Percentiles rank a stretch among this genome's conserved stretches.
Conservation (phyloP, 2,797 vertebrate genomes). For the Epinephelus coioides region DNA sequence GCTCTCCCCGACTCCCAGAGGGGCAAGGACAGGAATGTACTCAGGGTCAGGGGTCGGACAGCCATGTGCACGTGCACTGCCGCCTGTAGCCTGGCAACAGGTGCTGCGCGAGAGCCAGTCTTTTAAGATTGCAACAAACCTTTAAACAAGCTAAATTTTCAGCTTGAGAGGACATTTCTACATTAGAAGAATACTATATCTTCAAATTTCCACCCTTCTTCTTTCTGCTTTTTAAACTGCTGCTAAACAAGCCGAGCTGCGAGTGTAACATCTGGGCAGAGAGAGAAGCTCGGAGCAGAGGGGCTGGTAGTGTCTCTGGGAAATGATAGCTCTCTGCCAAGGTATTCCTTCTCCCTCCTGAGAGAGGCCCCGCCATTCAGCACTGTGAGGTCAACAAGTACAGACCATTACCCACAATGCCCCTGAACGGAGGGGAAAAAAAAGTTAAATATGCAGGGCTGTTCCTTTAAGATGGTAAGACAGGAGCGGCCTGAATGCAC, state of each 20-base stretch:
- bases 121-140: constrained; percentile 33
- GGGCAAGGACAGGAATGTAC: constrained; percentile 72
- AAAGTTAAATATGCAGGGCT: constrained; percentile 80
- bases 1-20: constrained; percentile 67
- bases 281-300: constrained; percentile 49
- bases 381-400: constrained; percentile 86
- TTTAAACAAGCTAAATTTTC: constrained; percentile 16
- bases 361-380: constrained; percentile 83
- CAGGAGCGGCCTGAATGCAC: constrained; percentile 81
- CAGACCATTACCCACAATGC: constrained; percentile 87
- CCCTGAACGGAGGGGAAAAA: constrained; percentile 57
- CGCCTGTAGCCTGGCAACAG: constrained; percentile 76
- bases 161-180: constrained; percentile 7
- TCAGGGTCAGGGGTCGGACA: constrained; percentile 74
- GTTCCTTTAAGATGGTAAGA: constrained; percentile 88
- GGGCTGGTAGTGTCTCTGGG: constrained; percentile 75
- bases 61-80: constrained; percentile 61
- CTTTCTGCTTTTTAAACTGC: constrained; percentile 13
- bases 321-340: constrained; percentile 80
- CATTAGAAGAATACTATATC: background rate
- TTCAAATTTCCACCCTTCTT: background rate
- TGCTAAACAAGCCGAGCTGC: constrained; percentile 12
- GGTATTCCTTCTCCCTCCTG: constrained; percentile 82
- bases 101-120: constrained; percentile 62
- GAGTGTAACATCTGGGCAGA: constrained; percentile 62